phyloP scores from a whole-genome alignment of 2,797 vertebrate species.

The Setipinna tenuifilis region DNA sequence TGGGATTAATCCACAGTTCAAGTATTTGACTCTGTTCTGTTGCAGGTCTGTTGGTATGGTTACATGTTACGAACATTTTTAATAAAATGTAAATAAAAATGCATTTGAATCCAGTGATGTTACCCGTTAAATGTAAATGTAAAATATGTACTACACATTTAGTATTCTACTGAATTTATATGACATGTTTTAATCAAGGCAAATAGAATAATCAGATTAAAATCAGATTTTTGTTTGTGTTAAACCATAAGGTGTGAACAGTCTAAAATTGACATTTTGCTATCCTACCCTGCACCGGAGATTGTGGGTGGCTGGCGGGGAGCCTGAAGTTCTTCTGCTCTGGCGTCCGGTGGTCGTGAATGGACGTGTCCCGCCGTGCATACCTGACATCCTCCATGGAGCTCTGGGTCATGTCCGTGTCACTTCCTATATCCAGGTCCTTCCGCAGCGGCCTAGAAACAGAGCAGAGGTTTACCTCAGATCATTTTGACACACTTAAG shows the following conservation, averaged over 20 bases:
- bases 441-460: conserved; percentile 72
- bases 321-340: conserved; percentile 72
- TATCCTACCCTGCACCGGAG: conserved; percentile 63
- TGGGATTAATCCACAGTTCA: background rate
- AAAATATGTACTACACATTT: too few relatives aligned
- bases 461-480: background rate
- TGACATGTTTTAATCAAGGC: too few relatives aligned
- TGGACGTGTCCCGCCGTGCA: conserved; percentile 63
- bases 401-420: conserved; percentile 82
- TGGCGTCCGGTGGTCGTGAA: conserved; percentile 75
- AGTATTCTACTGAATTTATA: too few relatives aligned
- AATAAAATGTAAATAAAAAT: too few relatives aligned
- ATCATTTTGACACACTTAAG: background rate
- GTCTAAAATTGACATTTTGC: background rate
- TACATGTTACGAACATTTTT: too few relatives aligned
- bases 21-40: background rate
- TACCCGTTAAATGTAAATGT: too few relatives aligned
- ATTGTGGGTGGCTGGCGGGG: conserved; percentile 52
- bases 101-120: too few relatives aligned
- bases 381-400: conserved; percentile 80
- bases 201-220: too few relatives aligned
- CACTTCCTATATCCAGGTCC: conserved; percentile 77
- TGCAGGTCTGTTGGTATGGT: background rate
- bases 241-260: too few relatives aligned
- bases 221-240: too few relatives aligned